phyloP scores from a whole-genome alignment of 1,140 invertebrate species.

The Coenobita brevimanus region DNA sequence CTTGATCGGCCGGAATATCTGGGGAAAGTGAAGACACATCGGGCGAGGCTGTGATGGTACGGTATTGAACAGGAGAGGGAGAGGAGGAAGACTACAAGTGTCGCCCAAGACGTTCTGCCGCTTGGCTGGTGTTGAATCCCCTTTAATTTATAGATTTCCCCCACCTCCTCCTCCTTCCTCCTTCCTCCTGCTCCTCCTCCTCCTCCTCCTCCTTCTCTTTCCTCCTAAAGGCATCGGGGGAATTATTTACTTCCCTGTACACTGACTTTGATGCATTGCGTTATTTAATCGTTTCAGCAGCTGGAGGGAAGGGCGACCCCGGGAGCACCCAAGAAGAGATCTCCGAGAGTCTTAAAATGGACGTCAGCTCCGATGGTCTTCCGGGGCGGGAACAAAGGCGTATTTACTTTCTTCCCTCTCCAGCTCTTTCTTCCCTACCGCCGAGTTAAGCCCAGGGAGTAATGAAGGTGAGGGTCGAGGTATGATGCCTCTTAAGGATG shows the following conservation, averaged over 20 bases:
- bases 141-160: slow-evolving; percentile 64
- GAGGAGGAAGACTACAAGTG: slow-evolving; percentile 44
- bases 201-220: neutral
- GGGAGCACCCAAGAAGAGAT: slow-evolving; percentile 20
- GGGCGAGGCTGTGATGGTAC: slow-evolving; percentile 39
- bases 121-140: slow-evolving; percentile 50
- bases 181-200: neutral
- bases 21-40: slow-evolving; percentile 49
- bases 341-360: neutral
- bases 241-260: too few species aligned
- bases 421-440: slow-evolving; percentile 14
- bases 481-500: slow-evolving; percentile 26
- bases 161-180: slow-evolving; percentile 13
- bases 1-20: neutral
- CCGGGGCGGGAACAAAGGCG: slow-evolving; percentile 20
- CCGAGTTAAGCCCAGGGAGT: slow-evolving; percentile 9
- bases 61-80: slow-evolving; percentile 55
- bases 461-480: slow-evolving; percentile 14
- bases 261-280: too few species aligned
- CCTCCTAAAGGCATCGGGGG: too few species aligned
- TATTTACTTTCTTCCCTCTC: too few species aligned
- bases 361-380: neutral
- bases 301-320: neutral
- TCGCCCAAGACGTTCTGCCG: slow-evolving; percentile 49
- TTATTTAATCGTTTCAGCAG: neutral